Base-by-base conservation (phyloP, 2,888 invertebrate genomes). In the Callimorpha dominula region DNA sequence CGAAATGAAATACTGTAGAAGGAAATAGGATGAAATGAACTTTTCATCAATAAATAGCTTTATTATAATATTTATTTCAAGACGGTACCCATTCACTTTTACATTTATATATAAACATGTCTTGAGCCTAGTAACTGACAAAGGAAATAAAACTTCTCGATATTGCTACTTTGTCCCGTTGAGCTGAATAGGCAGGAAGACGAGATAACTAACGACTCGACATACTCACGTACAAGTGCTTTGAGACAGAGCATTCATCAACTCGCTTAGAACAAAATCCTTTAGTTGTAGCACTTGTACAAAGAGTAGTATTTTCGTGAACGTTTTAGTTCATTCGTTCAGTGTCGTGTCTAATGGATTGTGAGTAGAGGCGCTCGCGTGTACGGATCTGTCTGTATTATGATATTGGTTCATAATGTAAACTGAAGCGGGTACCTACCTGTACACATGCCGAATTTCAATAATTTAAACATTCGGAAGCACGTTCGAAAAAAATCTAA, bases 311-410 rank as follows among this genome's bases (percentile, higher is more conserved):
- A 78, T 80, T 89, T 89, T 90, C 86, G 86, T 83, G 85, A 81
- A 85, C 88, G 89, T 86, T 90, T 89, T 86, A 89, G 90, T 86
- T 85, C 86, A 86, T 83, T 86, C 90, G 87, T 87, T 88, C 89
- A 86, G 88, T 90, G 91, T 90, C 89, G 89, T 86, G 87, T 88
- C 88, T 91, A 91, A 91, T 91, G 91, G 91, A 90, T 90, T 89
- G 91, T 90, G 91, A 90, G 90, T 86, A 88, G 86, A 86, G 83
- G 86, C 88, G 89, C 82, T 90, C 90, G 91, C 88, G 87, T 89
- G 90, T 85, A 83, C 87, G 88, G 88, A 89, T 90, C 89, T 88
- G 88, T 86, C 86, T 84, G 80, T 79, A 76, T 81, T 80, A 79
- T 71, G 72, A 46, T 64, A 17, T 14, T 76, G 84, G 81, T 46